phyloP scores from a whole-genome alignment of 2,113 vertebrate genomes.

The Tachuris rubrigastra region DNA sequence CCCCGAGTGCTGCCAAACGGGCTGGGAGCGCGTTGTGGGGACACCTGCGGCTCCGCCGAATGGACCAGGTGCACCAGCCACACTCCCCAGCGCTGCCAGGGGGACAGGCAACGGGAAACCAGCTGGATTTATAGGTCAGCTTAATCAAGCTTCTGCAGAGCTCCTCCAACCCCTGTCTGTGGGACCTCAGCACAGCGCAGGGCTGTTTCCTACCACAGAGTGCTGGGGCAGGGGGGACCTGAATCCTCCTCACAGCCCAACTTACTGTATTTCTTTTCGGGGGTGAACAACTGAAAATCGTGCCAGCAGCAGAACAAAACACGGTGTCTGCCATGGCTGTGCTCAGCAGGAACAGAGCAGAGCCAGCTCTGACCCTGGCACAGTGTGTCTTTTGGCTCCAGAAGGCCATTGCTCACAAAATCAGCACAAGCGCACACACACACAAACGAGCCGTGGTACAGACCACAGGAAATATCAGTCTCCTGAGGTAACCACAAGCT shows the following conservation, averaged over 20 bases:
- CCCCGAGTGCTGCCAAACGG: not conserved
- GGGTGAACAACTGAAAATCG: slow-evolving; percentile 32
- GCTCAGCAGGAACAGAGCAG: not conserved
- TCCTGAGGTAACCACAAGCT: slow-evolving; percentile 65
- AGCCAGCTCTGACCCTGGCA: slow-evolving; percentile 48
- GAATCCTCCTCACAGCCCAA: not conserved
- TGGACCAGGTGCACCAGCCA: not conserved
- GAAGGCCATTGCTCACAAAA: slow-evolving; percentile 50
- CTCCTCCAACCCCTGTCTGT: not conserved
- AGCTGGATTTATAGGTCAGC: slow-evolving; percentile 7
- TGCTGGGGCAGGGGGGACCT: not conserved
- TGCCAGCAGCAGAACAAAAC: slow-evolving; percentile 8
- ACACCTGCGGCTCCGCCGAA: not conserved
- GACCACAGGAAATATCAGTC: slow-evolving; percentile 65
- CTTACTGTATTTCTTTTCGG: not conserved
- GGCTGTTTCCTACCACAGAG: not conserved
- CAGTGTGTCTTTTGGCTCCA: slow-evolving; percentile 53
- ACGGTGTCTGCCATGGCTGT: slow-evolving; percentile 34
- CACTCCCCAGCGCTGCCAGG: not conserved
- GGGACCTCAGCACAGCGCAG: not conserved
- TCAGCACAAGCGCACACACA: not conserved
- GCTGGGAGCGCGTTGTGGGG: not conserved
- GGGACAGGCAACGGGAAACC: not conserved
- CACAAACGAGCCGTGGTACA: slow-evolving; percentile 40
- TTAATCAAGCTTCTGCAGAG: not conserved